Conservation (phyloP, 2,888 invertebrate genomes). For the Cactoblastis cactorum region DNA sequence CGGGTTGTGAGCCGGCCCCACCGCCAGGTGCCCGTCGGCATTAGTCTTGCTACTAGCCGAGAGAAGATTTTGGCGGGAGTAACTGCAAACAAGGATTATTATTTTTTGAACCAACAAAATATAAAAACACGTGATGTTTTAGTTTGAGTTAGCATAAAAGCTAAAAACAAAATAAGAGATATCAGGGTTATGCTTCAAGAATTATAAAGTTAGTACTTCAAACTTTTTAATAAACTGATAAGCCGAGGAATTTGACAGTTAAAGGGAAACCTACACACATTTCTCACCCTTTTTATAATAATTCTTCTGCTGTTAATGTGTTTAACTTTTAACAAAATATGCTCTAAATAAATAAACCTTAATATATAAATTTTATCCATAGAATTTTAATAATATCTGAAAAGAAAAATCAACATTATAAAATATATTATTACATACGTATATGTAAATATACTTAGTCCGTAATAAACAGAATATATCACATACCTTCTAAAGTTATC, state of each 20-base stretch:
- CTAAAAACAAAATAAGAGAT: conserved; percentile 2
- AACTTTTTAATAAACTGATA: neutral
- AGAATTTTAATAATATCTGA: conserved; percentile 59
- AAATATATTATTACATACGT: neutral
- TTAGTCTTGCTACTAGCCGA: conserved; percentile 87
- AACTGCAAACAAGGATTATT: conserved; percentile 79
- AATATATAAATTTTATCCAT: conserved; percentile 27
- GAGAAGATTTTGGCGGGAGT: conserved; percentile 92
- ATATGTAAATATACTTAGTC: conserved; percentile 10
- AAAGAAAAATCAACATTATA: conserved; percentile 45
- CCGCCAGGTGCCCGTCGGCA: conserved; percentile 77
- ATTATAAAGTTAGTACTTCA: neutral
- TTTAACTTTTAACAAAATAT: conserved; percentile 28
- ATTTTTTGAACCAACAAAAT: neutral
- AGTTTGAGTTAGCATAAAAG: conserved; percentile 8
- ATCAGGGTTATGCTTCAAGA: neutral
- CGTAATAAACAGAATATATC: conserved; percentile 18
- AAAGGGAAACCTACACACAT: conserved; percentile 19
- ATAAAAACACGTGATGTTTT: neutral
- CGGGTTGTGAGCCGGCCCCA: conserved; percentile 50
- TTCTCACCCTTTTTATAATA: conserved; percentile 28
- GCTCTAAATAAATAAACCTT: conserved; percentile 26
- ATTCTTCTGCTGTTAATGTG: conserved; percentile 12
- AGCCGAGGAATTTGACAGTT: conserved; percentile 3
- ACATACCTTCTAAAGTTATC: conserved; percentile 94